These are phyloP conservation scores for Clarias platycephalus DNA, from an alignment of 2,797 vertebrate genomes.

Conservation along the genomic window DNA sequence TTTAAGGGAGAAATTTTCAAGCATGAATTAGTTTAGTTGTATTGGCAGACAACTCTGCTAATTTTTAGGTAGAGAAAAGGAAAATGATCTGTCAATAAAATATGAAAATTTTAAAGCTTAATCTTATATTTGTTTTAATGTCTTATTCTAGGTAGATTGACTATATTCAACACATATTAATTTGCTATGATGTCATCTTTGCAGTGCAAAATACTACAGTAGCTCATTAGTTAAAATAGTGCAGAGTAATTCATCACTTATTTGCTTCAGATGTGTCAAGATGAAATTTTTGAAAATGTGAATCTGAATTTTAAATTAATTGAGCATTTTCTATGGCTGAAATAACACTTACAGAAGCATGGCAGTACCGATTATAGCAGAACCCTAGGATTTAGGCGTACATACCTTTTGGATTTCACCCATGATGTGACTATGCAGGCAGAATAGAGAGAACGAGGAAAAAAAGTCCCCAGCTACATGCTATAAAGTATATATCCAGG, in stretches of 20 bases:
- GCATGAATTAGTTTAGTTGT: neutral
- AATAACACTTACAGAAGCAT: neutral
- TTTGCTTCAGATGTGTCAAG: neutral
- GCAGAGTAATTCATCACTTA: neutral
- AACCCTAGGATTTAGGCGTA: neutral
- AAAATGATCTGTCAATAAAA: neutral
- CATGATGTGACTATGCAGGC: conserved; percentile 72
- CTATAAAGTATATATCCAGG: conserved; percentile 35
- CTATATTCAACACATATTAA: neutral
- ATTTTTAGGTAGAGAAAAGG: neutral
- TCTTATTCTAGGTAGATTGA: too few species aligned
- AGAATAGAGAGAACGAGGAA: conserved; percentile 1
- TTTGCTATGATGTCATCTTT: neutral
- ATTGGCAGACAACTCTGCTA: neutral
- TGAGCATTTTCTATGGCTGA: neutral
- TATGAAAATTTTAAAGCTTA: neutral
- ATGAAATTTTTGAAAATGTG: neutral
- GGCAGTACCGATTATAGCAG: neutral
- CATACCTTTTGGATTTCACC: conserved; percentile 88
- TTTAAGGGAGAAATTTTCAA: too few species aligned
- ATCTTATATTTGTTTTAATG: neutral
- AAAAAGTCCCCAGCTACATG: conserved; percentile 48
- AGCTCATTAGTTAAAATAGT: neutral
- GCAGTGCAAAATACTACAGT: neutral
- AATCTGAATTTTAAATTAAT: neutral